Percentiles rank a stretch among this genome's conserved stretches.
Evolutionary conservation across 2,888 invertebrate genomes (phyloP).

Genomic region (Lycocerus yunnanus): DNA sequence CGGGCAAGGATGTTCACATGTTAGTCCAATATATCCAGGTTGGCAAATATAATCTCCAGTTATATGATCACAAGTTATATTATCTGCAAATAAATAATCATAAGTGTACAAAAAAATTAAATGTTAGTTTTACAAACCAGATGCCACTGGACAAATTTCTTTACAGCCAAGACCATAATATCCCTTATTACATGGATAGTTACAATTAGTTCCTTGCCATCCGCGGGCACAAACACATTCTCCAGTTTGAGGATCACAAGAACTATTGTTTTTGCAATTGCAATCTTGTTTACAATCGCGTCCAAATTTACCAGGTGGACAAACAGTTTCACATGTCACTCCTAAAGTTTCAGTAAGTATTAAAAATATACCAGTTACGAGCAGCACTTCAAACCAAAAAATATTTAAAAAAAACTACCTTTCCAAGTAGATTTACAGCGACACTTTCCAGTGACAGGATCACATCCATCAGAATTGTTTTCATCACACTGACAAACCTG

Average conservation of each 20-base stretch:
- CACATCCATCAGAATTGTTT: conserved; percentile 74
- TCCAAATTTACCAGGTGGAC: conserved; percentile 81
- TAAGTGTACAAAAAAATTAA: background rate
- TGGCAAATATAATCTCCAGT: conserved; percentile 82
- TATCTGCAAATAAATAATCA: conserved; percentile 60
- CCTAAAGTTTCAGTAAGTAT: conserved; percentile 60
- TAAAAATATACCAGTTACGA: background rate
- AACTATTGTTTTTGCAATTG: conserved; percentile 83
- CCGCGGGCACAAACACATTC: conserved; percentile 84
- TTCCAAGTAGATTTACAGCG: conserved; percentile 78
- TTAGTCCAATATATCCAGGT: conserved; percentile 82
- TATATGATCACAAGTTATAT: conserved; percentile 82
- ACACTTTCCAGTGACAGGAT: conserved; percentile 84
- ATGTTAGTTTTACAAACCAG: conserved; percentile 52
- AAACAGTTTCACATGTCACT: conserved; percentile 80
- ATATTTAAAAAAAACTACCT: conserved; percentile 62
- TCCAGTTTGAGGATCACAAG: conserved; percentile 79
- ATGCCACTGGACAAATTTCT: conserved; percentile 70
- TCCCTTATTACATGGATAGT: conserved; percentile 73
- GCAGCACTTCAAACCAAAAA: background rate
- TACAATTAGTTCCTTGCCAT: conserved; percentile 77
- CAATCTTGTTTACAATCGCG: conserved; percentile 78
- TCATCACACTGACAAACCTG: conserved; percentile 76
- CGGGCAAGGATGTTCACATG: conserved; percentile 88
- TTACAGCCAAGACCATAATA: conserved; percentile 82